phyloP scores from a whole-genome alignment of 2,797 vertebrate genomes.

The Rhabdophis nuchalis region DNA sequence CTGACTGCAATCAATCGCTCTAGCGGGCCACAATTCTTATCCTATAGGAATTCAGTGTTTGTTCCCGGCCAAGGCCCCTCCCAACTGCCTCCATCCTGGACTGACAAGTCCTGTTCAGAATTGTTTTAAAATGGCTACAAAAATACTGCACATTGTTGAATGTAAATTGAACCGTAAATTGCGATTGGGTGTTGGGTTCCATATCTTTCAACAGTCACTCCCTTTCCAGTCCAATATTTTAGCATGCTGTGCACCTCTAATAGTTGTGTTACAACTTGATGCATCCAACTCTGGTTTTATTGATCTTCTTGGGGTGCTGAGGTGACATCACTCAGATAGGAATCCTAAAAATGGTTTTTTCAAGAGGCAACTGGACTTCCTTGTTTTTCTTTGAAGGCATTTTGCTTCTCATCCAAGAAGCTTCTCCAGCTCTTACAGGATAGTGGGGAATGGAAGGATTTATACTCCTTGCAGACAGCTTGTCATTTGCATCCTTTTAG shows the following conservation, averaged over 20 bases:
- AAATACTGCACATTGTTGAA: not conserved
- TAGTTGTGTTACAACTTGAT: not conserved
- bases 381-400: too few relatives aligned
- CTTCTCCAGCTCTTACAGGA: too few relatives aligned
- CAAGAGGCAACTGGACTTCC: too few relatives aligned
- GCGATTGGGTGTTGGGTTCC: not conserved
- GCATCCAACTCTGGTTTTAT: not conserved
- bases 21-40: too few relatives aligned
- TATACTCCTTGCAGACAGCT: not conserved
- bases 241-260: not conserved
- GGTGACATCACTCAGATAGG: not conserved
- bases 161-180: not conserved
- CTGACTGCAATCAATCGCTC: too few relatives aligned
- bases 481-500: not conserved
- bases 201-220: not conserved
- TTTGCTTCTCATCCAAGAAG: too few relatives aligned
- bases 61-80: too few relatives aligned
- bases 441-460: too few relatives aligned
- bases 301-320: not conserved
- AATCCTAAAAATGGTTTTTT: not conserved
- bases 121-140: not conserved
- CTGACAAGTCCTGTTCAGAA: not conserved
- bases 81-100: too few relatives aligned
- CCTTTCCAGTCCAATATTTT: not conserved
- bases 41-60: too few relatives aligned